Base-by-base conservation (phyloP, 1,140 invertebrate genomes). In the Probaryconus sp. region DNA sequence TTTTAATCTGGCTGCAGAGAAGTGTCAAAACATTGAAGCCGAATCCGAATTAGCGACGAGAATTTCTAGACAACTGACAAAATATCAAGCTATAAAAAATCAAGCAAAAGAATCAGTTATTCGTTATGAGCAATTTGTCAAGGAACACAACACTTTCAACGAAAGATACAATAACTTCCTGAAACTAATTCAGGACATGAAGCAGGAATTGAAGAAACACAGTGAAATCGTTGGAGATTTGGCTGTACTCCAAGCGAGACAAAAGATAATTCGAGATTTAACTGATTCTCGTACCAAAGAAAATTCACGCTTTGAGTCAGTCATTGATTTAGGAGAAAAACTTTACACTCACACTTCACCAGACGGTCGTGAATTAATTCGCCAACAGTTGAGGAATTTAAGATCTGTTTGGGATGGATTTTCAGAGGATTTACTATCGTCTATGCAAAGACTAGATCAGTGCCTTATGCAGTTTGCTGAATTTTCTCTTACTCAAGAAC, bases 301-400 rank as follows among this genome's bases (percentile, higher is more conserved):
- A 79, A 93, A 92, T 42, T 90, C 91, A n/a, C 90, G 91, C 31
- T 95, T 98, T 82, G 96, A 98, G 81, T 91, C 92, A 55, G 89
- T 98, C 0, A 90, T 97, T 14, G 96, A 97, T 79, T 90, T 93
- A 47, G 97, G 96, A 5, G 97, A 99, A 87, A 95, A 95, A 84
- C 85, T 99, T 0, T 98, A 98, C 79, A 90, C 93, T 0, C 96
- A 96, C 75, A 98, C 97, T 4, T 96, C 96, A 38, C 95, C 96
- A 1, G 96, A 98, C 78, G 97, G 97, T 5, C 89, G 97, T 74
- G 97, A 98, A 88, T 92, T 94, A 14, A 94, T 98, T 37, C 88
- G 97, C 35, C 95, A 97, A 83, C 95, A 97, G 84, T 88, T 98
- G 14, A 91, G 95, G 76, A 92, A 92, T 60, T 86, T 98, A 30